These are phyloP conservation scores for Urosaurus nigricauda DNA, from an alignment of 2,797 vertebrate species.

Conservation along the genomic window DNA sequence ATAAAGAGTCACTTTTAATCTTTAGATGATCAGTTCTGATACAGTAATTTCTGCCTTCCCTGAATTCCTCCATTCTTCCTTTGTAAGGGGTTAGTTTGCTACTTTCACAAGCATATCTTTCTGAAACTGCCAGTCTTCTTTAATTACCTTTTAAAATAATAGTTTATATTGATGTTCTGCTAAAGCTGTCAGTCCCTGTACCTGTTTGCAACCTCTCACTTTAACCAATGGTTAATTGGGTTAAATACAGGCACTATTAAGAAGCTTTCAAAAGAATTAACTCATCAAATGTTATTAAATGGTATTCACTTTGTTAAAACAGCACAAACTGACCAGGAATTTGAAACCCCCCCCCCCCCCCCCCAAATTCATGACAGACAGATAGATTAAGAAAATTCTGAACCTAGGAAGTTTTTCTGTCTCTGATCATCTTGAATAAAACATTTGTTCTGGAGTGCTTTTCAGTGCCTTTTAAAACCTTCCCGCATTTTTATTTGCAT, in stretches of 20 bases:
- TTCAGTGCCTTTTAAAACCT: background rate
- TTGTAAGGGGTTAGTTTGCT: background rate
- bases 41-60: background rate
- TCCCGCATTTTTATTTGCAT: conserved; percentile 12
- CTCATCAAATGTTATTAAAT: conserved; percentile 13
- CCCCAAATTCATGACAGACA: conserved; percentile 5
- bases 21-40: background rate
- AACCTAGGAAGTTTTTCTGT: background rate
- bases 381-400: conserved; percentile 1
- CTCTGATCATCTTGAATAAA: background rate
- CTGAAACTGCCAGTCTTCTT: background rate
- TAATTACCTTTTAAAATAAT: too few relatives aligned
- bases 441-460: background rate
- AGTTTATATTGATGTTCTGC: background rate
- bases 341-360: too few relatives aligned
- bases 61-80: background rate
- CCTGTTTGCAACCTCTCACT: background rate
- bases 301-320: background rate
- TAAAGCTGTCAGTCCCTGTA: background rate
- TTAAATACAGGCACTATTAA: background rate
- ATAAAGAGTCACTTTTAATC: too few relatives aligned
- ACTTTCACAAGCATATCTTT: background rate
- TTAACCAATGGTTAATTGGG: background rate
- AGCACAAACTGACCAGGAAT: background rate
- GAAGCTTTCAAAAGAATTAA: conserved; percentile 14